Evolutionary conservation across 53 echinoderm and acorn worm genomes (phyloP).

Genomic region (Astropecten irregularis): DNA sequence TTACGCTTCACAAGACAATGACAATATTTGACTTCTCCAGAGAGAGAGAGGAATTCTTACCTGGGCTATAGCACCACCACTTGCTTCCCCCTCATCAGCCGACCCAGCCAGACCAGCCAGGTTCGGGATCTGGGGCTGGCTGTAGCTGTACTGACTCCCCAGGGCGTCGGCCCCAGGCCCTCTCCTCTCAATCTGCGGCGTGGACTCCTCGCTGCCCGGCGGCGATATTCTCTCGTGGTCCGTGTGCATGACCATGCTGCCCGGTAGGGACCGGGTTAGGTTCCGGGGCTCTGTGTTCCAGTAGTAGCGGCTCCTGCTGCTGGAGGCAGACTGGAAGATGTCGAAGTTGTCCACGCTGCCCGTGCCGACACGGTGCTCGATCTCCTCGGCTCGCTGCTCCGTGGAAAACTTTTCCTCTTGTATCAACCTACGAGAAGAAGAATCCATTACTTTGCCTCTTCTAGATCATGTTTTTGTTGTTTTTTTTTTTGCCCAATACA

Average conservation of each 20-base stretch:
- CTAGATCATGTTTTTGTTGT: background rate
- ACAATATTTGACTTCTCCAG: too few species aligned
- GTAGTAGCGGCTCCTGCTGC: slow-evolving; percentile 69
- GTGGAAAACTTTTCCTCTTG: slow-evolving; percentile 97
- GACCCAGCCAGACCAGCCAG: slow-evolving; percentile 67
- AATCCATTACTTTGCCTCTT: background rate
- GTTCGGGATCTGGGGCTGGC: slow-evolving; percentile 92
- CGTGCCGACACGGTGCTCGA: slow-evolving; percentile 87
- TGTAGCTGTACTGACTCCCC: slow-evolving; percentile 86
- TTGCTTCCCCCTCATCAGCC: slow-evolving; percentile 69
- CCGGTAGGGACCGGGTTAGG: slow-evolving; percentile 87
- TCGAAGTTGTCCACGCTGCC: slow-evolving; percentile 96
- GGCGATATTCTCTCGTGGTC: slow-evolving; percentile 81
- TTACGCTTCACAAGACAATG: too few species aligned
- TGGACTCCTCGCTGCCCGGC: slow-evolving; percentile 83
- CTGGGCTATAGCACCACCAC: slow-evolving; percentile 46
- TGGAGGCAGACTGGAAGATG: slow-evolving; percentile 56
- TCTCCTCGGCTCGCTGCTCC: slow-evolving; percentile 90
- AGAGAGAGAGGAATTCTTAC: too few species aligned
- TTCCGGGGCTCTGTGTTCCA: slow-evolving; percentile 83
- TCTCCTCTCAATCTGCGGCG: slow-evolving; percentile 65
- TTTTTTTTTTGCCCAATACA: too few species aligned
- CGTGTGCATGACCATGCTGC: slow-evolving; percentile 89
- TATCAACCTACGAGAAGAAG: slow-evolving; percentile 60
- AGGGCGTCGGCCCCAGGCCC: slow-evolving; percentile 64